Evolutionary conservation across 2,888 invertebrate species (phyloP), one percentile per base, ranked within the genome.

Genomic region (Chromoteleia sp.): DNA sequence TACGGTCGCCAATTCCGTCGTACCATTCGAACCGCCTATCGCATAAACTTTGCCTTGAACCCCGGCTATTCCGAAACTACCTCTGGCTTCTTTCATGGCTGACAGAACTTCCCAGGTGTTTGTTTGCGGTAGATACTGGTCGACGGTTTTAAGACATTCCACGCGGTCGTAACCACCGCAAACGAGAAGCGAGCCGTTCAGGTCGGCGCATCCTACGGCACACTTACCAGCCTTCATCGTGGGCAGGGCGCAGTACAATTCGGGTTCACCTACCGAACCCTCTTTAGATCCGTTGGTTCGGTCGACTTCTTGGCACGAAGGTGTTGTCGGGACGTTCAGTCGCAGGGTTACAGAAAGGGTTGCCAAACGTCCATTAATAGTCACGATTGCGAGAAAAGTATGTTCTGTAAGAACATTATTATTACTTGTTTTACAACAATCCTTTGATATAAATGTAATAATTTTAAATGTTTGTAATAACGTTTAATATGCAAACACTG

Each of bases 111-210:
- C 89, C 97, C 97, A 97, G 63, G 92, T 92, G 92, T 97, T 96
- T 2, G 92, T 92, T 56, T 92, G 92, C 3, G 96, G 95, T 87
- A 95, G 93, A 92, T 96, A 97, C 48, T 94, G 94, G 92, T 97
- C 97, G 0, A 95, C 96, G 15, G 94, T 93, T 84, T 94, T 94
- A 85, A 97, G 93, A 89, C 97, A 97, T 90, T 97, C 96, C 43
- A 96, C 96, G 84, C 97, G 94, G 92, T 97, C 97, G 92, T 97
- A 97, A 6, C 96, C 96, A 87, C 95, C 97, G 92, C 96, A 96
- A 76, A 96, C 96, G 84, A 97, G 92, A 52, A 97, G 93, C 58
- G 94, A 94, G 50, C 94, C 94, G 84, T 94, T 93, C 74, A 96
- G 92, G 88, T 94, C 94, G 41, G 95, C 96, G 78, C 95, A 94